Evolutionary conservation across 2,888 invertebrate genomes (phyloP).

Genomic region (Mythimna pallens): DNA sequence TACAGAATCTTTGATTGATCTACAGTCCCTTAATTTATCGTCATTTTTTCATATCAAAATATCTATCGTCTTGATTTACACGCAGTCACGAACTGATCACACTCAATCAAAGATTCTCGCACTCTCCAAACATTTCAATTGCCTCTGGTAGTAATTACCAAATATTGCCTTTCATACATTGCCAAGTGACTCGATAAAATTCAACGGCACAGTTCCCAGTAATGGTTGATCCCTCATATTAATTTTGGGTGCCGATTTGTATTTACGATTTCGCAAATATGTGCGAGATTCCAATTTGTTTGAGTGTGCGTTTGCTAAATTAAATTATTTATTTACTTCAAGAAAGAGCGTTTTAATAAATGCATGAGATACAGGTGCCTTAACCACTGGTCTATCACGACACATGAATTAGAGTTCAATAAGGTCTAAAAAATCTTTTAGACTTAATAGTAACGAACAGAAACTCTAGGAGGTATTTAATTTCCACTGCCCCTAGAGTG

Average conservation of each 20-base stretch:
- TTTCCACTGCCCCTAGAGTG: background rate
- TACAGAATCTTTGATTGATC: background rate
- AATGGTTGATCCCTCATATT: conserved; percentile 41
- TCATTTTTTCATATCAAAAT: conserved; percentile 6
- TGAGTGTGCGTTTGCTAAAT: background rate
- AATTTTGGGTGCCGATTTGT: conserved; percentile 55
- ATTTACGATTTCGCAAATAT: conserved; percentile 56
- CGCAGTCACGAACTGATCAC: background rate
- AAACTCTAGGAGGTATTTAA: background rate
- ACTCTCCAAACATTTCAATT: conserved; percentile 29
- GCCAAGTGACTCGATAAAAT: conserved; percentile 52
- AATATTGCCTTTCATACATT: conserved; percentile 33
- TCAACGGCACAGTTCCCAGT: conserved; percentile 41
- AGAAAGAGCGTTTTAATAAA: too few species aligned
- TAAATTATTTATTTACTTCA: too few species aligned
- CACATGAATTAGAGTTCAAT: too few species aligned
- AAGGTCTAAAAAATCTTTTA: too few species aligned
- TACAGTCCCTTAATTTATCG: background rate
- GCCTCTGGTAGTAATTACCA: conserved; percentile 48
- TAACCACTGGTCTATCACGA: too few species aligned
- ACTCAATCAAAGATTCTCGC: conserved; percentile 15
- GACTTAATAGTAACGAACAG: too few species aligned
- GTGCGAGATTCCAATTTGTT: conserved; percentile 38
- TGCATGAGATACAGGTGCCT: too few species aligned
- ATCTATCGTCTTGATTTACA: background rate